These are phyloP conservation scores for Cyanoliseus patagonus DNA, from an alignment of 2,113 vertebrate species.

Conservation along the genomic window DNA sequence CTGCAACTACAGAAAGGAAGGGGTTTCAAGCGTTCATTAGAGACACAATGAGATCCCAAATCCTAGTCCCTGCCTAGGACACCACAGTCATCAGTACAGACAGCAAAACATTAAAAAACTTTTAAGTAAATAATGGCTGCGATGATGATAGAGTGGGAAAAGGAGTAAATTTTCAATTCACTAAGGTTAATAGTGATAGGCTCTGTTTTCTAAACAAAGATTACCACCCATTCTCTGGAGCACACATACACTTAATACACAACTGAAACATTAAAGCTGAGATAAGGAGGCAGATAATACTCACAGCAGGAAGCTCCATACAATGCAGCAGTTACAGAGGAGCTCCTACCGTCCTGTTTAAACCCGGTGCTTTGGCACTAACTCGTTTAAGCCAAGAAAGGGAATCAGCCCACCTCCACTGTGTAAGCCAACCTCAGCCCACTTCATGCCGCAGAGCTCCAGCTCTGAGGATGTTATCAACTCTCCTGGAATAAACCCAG, in stretches of 20 bases:
- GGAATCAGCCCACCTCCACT: background rate
- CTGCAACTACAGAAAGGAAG: background rate
- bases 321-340: background rate
- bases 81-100: background rate
- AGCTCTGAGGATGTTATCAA: background rate
- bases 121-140: slow-evolving; percentile 52
- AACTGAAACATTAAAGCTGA: slow-evolving; percentile 54
- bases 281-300: slow-evolving; percentile 64
- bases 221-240: slow-evolving; percentile 47
- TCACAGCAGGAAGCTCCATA: slow-evolving; percentile 54
- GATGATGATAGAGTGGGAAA: slow-evolving; percentile 12
- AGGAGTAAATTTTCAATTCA: slow-evolving; percentile 42
- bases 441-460: background rate
- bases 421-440: background rate
- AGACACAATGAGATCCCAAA: background rate
- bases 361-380: background rate
- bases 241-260: slow-evolving; percentile 50
- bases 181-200: slow-evolving; percentile 3
- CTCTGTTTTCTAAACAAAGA: slow-evolving; percentile 68
- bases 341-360: background rate
- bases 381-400: background rate
- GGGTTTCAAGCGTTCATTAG: background rate
- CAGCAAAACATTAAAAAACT: slow-evolving; percentile 34
- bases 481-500: slow-evolving; percentile 14
- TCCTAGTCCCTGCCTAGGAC: slow-evolving; percentile 9